A percentile compares a stretch with the other conserved stretches of the same genome.
Evolutionary conservation across 2,888 invertebrate genomes (phyloP).

Genomic region (Glaucopsyche alexis): DNA sequence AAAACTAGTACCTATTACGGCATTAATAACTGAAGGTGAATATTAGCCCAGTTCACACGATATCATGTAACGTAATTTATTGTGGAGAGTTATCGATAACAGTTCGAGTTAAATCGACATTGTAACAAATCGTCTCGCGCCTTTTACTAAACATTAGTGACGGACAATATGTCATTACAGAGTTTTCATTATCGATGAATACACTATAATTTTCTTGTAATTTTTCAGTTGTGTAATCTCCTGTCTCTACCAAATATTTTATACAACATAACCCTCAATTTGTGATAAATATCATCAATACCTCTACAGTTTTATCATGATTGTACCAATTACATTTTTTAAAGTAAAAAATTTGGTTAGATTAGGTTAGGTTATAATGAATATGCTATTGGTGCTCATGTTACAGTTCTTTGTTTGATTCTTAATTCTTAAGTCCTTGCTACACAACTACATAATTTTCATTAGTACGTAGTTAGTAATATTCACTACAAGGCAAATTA

Average conservation of each 20-base stretch:
- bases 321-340: too few relatives aligned
- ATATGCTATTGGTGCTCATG: too few relatives aligned
- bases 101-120: constrained; percentile 55
- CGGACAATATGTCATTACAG: constrained; percentile 64
- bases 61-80: constrained; percentile 58
- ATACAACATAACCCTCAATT: neutral
- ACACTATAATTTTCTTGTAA: constrained; percentile 28
- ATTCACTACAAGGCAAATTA: too few relatives aligned
- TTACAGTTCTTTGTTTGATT: too few relatives aligned
- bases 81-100: constrained; percentile 67
- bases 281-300: neutral
- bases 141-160: constrained; percentile 48
- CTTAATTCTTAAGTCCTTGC: too few relatives aligned
- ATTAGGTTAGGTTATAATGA: too few relatives aligned
- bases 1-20: neutral
- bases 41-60: constrained; percentile 53
- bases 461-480: too few relatives aligned
- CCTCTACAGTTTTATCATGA: too few relatives aligned
- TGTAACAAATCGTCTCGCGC: constrained; percentile 64
- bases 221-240: constrained; percentile 19
- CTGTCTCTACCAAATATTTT: neutral
- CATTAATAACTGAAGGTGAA: constrained; percentile 42
- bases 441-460: too few relatives aligned
- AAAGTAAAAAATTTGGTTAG: too few relatives aligned
- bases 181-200: constrained; percentile 34